Evolutionary conservation across 1,140 invertebrate species (phyloP).

Genomic region (Drosophila orena): DNA sequence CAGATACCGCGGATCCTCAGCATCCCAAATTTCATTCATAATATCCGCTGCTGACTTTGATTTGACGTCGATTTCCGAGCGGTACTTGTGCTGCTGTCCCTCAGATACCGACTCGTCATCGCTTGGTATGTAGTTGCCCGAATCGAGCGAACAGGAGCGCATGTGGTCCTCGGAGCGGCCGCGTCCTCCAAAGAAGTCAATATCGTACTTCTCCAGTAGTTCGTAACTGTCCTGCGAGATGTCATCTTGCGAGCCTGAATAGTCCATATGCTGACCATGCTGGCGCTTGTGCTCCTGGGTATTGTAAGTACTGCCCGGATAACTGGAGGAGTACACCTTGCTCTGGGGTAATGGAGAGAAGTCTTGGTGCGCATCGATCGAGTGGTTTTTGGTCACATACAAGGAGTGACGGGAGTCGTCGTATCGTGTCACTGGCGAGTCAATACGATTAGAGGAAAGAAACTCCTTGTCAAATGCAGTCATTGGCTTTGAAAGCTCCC

Average conservation of each 20-base stretch:
- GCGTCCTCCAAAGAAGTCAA: slow-evolving; percentile 86
- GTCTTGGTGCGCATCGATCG: slow-evolving; percentile 79
- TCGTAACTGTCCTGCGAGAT: slow-evolving; percentile 95
- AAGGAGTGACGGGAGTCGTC: slow-evolving; percentile 89
- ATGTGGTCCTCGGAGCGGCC: slow-evolving; percentile 84
- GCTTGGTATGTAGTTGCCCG: slow-evolving; percentile 88
- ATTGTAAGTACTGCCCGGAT: slow-evolving; percentile 90
- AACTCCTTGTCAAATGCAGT: slow-evolving; percentile 83
- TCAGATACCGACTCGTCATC: slow-evolving; percentile 88
- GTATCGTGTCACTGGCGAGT: slow-evolving; percentile 91
- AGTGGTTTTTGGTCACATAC: slow-evolving; percentile 85
- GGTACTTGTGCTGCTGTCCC: slow-evolving; percentile 83
- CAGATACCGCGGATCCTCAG: slow-evolving; percentile 88
- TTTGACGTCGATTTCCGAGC: slow-evolving; percentile 84
- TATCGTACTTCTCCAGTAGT: slow-evolving; percentile 90
- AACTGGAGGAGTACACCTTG: slow-evolving; percentile 93
- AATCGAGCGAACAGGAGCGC: slow-evolving; percentile 89
- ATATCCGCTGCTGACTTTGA: slow-evolving; percentile 86
- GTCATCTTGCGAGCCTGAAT: slow-evolving; percentile 92
- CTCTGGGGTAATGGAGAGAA: slow-evolving; percentile 74
- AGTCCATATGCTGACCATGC: slow-evolving; percentile 87
- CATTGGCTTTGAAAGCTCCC: slow-evolving; percentile 74
- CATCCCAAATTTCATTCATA: slow-evolving; percentile 87
- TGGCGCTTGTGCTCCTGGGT: slow-evolving; percentile 86
- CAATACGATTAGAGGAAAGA: slow-evolving; percentile 86